phyloP scores from a whole-genome alignment of 2,888 invertebrate species.

The Panorpa germanica region DNA sequence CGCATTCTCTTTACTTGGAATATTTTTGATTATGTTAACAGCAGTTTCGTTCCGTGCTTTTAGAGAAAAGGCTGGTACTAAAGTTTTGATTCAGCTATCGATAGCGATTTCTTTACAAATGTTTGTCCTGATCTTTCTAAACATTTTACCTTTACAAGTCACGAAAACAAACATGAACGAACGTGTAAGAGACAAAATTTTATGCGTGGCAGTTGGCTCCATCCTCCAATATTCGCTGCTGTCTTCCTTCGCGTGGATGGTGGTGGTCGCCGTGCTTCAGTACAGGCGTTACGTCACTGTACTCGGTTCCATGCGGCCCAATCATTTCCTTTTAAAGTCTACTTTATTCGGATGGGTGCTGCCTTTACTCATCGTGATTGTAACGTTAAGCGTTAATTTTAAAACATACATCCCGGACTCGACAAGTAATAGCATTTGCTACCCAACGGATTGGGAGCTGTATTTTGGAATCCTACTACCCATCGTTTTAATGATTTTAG shows the following conservation, averaged over 20 bases:
- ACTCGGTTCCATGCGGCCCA: slow-evolving; percentile 28
- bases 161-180: too few relatives aligned
- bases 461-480: slow-evolving; percentile 25
- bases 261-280: slow-evolving; percentile 37
- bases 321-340: slow-evolving; percentile 33
- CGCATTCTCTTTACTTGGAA: slow-evolving; percentile 32
- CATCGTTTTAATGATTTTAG: slow-evolving; percentile 23
- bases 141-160: slow-evolving; percentile 12
- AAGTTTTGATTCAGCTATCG: slow-evolving; percentile 43
- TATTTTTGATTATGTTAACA: slow-evolving; percentile 35
- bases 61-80: slow-evolving; percentile 41
- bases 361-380: slow-evolving; percentile 26
- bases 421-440: slow-evolving; percentile 23
- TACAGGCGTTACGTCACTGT: slow-evolving; percentile 38
- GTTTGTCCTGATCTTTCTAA: slow-evolving; percentile 21
- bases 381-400: slow-evolving; percentile 21
- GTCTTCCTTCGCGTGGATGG: slow-evolving; percentile 42
- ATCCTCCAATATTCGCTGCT: slow-evolving; percentile 39
- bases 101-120: slow-evolving; percentile 39
- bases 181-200: too few relatives aligned
- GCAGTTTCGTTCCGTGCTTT: slow-evolving; percentile 35
- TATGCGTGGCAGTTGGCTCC: slow-evolving; percentile 34
- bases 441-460: slow-evolving; percentile 23
- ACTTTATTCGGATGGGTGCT: slow-evolving; percentile 34
- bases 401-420: slow-evolving; percentile 21